Conservation (phyloP, 2,888 invertebrate species). For the Dendrolimus houi region DNA sequence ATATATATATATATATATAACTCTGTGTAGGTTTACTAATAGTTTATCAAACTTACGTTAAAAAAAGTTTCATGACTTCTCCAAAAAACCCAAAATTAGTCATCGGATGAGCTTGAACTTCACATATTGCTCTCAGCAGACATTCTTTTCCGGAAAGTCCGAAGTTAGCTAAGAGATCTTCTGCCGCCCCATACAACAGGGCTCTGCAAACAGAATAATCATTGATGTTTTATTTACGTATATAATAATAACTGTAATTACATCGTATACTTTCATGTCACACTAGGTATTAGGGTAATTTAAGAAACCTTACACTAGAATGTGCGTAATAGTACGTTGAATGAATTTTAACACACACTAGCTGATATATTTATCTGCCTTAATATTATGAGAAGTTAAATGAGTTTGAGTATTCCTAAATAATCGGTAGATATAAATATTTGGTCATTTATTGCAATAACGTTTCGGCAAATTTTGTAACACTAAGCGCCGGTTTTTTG, state of each 20-base stretch:
- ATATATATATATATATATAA: no score
- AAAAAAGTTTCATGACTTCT: constrained; percentile 87
- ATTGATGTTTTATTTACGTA: constrained; percentile 5
- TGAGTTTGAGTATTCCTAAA: no score
- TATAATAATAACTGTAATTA: neutral
- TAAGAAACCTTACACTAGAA: neutral
- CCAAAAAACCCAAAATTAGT: constrained; percentile 88
- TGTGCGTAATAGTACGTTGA: neutral
- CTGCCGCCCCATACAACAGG: constrained; percentile 84
- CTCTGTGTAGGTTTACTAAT: neutral
- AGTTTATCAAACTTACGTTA: constrained; percentile 79
- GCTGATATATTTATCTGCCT: no score
- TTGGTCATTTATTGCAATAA: constrained; percentile 5
- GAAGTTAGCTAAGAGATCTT: constrained; percentile 87
- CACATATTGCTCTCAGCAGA: constrained; percentile 88
- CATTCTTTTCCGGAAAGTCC: constrained; percentile 90
- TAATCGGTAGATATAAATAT: constrained; percentile 1
- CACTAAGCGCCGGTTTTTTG: constrained; percentile 24
- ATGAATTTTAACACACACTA: neutral
- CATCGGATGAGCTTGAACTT: constrained; percentile 87
- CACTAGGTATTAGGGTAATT: neutral
- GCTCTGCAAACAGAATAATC: constrained; percentile 67
- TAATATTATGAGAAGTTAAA: no score
- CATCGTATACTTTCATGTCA: constrained; percentile 4
- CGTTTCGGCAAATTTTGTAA: constrained; percentile 18